Evolutionary conservation across 2,888 invertebrate species (phyloP).

Genomic region (Lepetodrilus schrolli): DNA sequence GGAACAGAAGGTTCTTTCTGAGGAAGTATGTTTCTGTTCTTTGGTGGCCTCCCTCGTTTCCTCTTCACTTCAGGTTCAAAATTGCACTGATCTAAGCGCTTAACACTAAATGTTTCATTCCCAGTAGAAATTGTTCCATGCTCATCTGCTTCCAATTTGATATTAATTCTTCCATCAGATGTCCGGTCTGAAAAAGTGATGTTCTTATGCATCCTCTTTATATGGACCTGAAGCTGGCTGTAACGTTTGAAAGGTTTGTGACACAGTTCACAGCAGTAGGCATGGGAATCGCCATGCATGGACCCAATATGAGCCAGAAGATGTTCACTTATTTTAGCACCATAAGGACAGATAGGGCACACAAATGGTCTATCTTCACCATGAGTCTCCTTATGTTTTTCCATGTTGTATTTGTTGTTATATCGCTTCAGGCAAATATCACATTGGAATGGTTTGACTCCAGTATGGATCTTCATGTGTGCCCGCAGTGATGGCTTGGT

Average conservation of each 20-base stretch:
- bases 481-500: conserved; percentile 44
- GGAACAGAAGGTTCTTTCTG: not conserved
- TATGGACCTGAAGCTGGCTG: conserved; percentile 51
- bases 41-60: not conserved
- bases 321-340: conserved; percentile 47
- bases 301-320: conserved; percentile 59
- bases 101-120: conserved; percentile 2
- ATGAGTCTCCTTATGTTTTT: conserved; percentile 54
- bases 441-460: conserved; percentile 54
- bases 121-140: not conserved
- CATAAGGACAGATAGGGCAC: conserved; percentile 62
- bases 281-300: conserved; percentile 52
- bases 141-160: conserved; percentile 26
- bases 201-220: conserved; percentile 48
- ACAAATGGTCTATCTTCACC: conserved; percentile 46
- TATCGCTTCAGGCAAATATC: conserved; percentile 49
- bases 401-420: conserved; percentile 44
- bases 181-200: not conserved
- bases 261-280: conserved; percentile 61
- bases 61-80: not conserved
- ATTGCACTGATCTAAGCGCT: not conserved
- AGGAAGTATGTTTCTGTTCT: not conserved
- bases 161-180: not conserved
- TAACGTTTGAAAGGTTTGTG: conserved; percentile 58
- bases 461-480: conserved; percentile 51